Conservation (phyloP, 2,113 vertebrate species). For the Anseranas semipalmata region DNA sequence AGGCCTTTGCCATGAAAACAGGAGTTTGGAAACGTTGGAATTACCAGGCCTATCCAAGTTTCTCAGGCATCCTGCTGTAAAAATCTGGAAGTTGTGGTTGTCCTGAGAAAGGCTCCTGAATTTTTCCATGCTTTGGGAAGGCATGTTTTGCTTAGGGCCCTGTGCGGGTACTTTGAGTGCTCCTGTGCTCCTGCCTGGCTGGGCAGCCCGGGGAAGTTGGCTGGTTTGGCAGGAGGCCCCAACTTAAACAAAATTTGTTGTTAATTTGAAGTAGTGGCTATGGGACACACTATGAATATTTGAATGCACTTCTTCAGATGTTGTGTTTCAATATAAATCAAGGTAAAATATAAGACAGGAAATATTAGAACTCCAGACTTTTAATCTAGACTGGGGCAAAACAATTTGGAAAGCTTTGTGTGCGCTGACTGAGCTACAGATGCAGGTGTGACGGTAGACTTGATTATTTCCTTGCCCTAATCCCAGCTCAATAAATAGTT, state of each 20-base stretch:
- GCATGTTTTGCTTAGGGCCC: not conserved
- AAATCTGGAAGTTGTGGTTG: not conserved
- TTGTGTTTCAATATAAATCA: not conserved
- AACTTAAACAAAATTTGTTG: not conserved
- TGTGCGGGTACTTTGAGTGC: not conserved
- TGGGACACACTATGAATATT: not conserved
- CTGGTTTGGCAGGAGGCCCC: not conserved
- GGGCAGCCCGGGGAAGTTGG: not conserved
- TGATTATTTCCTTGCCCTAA: not conserved
- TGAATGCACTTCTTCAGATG: not conserved
- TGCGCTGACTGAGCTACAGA: not conserved
- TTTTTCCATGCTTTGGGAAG: not conserved
- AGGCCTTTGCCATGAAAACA: not conserved
- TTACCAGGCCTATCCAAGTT: not conserved
- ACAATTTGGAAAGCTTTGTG: not conserved
- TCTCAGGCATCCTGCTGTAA: not conserved
- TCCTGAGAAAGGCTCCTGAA: not conserved
- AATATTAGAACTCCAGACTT: not conserved
- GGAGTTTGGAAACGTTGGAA: not conserved
- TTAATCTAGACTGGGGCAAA: not conserved
- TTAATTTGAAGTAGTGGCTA: not conserved
- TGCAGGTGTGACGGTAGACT: not conserved
- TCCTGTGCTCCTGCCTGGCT: not conserved
- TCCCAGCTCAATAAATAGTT: not conserved
- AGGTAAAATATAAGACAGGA: not conserved